Base-by-base conservation (phyloP, 2,888 invertebrate species). In the Lissocephala sabroskyi region DNA sequence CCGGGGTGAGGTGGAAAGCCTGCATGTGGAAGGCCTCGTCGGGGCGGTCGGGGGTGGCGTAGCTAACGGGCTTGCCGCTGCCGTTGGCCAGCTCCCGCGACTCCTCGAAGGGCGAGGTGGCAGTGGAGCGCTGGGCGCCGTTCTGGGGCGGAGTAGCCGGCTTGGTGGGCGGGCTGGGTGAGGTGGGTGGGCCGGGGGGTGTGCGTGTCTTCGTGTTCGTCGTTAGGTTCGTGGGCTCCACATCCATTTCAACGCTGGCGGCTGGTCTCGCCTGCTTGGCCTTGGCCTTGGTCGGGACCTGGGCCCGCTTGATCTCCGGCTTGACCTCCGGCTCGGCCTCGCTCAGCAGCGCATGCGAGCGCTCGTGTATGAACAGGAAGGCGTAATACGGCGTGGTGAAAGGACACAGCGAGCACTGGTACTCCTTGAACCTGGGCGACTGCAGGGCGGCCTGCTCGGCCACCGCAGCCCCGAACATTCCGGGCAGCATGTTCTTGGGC, bases 311-410 rank as follows among this genome's bases (percentile, higher is more conserved):
- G 59, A 47, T 48, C 53, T 52, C 29, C 36, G 48, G 49, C 36
- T 66, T 56, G 39, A 52, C 49, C 5, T 41, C 52, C 16, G 52
- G 36, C 4, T 45, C 48, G 7, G 41, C 44, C 5, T 42, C 30
- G 49, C 70, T 85, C 11, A 84, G 63, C 52, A 84, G 75, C 26
- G 86, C 85, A 84, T 96, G 96, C 33, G 94, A 93, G 67, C 94
- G 90, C 83, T 97, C 96, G 85, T 97, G 97, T 42, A 96, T 93
- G 84, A 95, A 95, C 65, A 97, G 87, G 78, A 96, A 94, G 45
- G 96, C 95, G 73, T 96, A 88, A 80, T 95, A 92, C 59, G 94
- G 91, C 29, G 96, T 96, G 35, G 93, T 91, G 83, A 96, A 97
- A 46, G 93, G 91, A 83, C 97, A 97, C 81, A 92, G 91, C 35